A percentile compares a stretch with the other conserved stretches of the same genome.
phyloP scores from a whole-genome alignment of 2,888 invertebrate species.

The Muscina levida region DNA sequence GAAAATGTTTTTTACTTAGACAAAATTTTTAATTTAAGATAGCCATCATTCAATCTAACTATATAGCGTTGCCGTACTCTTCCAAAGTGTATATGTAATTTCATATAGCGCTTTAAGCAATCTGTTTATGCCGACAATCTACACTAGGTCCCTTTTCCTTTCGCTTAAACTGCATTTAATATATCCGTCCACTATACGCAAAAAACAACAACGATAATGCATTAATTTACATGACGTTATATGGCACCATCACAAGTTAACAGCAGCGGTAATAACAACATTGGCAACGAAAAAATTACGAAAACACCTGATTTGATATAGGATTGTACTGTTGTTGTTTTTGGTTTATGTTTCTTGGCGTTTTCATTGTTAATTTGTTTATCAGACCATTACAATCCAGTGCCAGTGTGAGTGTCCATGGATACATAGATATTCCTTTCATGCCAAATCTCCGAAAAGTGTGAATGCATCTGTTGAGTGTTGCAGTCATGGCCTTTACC shows the following conservation, averaged over 20 bases:
- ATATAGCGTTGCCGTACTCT: no score
- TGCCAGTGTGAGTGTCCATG: conserved; percentile 29
- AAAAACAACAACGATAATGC: conserved; percentile 9
- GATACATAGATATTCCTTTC: not conserved
- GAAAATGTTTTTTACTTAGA: no score
- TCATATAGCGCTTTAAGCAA: no score
- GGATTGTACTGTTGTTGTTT: no score
- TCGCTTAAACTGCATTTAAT: no score
- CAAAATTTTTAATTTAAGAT: no score
- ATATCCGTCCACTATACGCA: not conserved
- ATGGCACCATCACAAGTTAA: not conserved
- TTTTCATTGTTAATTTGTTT: conserved; percentile 30
- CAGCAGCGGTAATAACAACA: not conserved
- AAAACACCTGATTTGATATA: conserved; percentile 41
- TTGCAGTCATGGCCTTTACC: conserved; percentile 44
- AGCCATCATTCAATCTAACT: no score
- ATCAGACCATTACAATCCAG: conserved; percentile 1
- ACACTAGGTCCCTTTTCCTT: no score
- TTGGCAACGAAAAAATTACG: not conserved
- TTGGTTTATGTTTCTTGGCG: not conserved
- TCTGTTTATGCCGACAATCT: no score
- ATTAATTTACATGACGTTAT: conserved; percentile 30
- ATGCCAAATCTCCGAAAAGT: conserved; percentile 20
- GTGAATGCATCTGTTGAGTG: conserved; percentile 49
- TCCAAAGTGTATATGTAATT: no score